Conservation (phyloP, 2,113 vertebrate genomes). For the Corydoras maculifer region DNA sequence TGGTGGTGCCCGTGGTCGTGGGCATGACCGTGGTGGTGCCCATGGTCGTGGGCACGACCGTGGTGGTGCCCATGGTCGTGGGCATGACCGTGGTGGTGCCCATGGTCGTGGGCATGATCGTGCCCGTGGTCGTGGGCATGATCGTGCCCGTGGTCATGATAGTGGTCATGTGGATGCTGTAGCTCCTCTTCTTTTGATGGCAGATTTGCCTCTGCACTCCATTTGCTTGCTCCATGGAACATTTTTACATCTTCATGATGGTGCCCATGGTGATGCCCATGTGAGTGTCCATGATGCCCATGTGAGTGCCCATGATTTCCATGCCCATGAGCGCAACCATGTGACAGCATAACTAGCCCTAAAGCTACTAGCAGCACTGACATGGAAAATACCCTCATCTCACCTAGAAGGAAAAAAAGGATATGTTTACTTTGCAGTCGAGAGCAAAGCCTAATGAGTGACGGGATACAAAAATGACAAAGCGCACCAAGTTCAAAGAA, state of each 20-base stretch:
- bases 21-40: not conserved
- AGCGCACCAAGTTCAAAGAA: not conserved
- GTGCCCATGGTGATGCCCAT: constrained; percentile 55
- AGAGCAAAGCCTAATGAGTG: not conserved
- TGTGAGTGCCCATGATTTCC: constrained; percentile 35
- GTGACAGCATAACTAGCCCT: constrained; percentile 43
- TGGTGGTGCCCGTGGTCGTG: not conserved
- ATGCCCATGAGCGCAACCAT: constrained; percentile 35
- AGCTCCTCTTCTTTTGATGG: constrained; percentile 42
- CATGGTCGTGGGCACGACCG: not conserved
- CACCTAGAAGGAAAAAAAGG: constrained; percentile 32
- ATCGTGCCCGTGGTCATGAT: not conserved
- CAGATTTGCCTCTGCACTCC: constrained; percentile 68
- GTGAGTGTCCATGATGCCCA: constrained; percentile 53
- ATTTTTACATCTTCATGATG: constrained; percentile 56
- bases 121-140: not conserved
- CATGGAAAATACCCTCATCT: constrained; percentile 54
- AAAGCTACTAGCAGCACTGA: constrained; percentile 46
- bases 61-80: not conserved
- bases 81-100: not conserved
- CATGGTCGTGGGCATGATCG: not conserved
- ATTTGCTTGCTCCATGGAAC: constrained; percentile 71
- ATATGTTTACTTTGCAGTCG: not conserved
- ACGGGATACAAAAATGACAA: not conserved
- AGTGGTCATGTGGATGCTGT: constrained; percentile 39